phyloP scores from a whole-genome alignment of 1,140 invertebrate genomes.

The Scylla paramamosain region DNA sequence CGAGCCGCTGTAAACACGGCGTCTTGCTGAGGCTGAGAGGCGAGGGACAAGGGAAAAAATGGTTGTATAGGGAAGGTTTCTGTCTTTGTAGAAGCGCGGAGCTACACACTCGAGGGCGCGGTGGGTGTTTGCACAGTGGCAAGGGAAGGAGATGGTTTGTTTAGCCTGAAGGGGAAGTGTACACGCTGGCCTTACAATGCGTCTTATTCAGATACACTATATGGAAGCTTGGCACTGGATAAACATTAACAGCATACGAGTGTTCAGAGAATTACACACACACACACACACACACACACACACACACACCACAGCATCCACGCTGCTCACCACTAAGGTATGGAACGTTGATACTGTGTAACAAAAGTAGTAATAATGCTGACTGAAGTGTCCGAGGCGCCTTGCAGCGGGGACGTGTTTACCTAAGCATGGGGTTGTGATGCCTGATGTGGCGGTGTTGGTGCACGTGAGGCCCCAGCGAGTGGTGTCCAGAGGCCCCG shows the following conservation, averaged over 20 bases:
- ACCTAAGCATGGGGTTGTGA: neutral
- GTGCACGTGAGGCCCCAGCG: neutral
- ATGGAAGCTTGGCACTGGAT: neutral
- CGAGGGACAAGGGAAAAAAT: neutral
- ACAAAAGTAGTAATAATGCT: neutral
- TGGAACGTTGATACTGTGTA: too few species aligned
- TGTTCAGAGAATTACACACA: neutral
- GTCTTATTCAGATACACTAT: neutral
- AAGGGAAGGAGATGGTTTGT: neutral
- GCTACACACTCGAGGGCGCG: neutral
- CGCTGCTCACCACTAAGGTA: too few species aligned
- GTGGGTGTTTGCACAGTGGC: neutral
- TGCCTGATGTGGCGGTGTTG: neutral
- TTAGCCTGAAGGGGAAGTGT: slow-evolving; percentile 1
- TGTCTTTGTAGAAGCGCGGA: neutral
- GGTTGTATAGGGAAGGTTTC: neutral
- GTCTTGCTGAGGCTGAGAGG: neutral
- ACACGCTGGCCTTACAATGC: neutral
- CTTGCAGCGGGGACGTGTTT: neutral
- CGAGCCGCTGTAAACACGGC: neutral
- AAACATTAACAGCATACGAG: neutral
- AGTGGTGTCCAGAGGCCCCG: neutral
- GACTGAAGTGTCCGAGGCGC: neutral
- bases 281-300: neutral
- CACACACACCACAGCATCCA: neutral